phyloP scores from a whole-genome alignment of 1,140 invertebrate species.

The Drosophila varians region DNA sequence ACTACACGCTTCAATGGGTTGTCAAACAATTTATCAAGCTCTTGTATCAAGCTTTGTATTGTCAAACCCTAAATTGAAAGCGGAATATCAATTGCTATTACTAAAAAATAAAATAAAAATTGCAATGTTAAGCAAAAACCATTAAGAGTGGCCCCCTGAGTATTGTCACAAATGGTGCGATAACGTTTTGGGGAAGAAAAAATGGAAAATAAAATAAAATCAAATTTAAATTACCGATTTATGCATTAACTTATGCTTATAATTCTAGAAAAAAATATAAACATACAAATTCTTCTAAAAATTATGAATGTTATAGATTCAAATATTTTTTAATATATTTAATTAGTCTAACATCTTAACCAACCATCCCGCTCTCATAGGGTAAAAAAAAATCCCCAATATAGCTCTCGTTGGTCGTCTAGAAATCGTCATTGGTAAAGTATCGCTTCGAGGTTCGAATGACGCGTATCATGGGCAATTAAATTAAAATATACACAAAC shows the following conservation, averaged over 20 bases:
- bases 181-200: conserved; percentile 25
- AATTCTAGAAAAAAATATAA: too few relatives aligned
- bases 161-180: conserved; percentile 6
- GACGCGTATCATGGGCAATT: conserved; percentile 81
- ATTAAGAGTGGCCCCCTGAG: conserved; percentile 45
- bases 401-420: conserved; percentile 32
- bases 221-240: too few relatives aligned
- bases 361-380: not conserved
- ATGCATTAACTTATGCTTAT: not conserved
- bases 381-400: conserved; percentile 11
- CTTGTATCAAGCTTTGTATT: conserved; percentile 9
- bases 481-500: conserved; percentile 71
- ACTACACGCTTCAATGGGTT: conserved; percentile 43
- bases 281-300: too few relatives aligned
- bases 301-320: too few relatives aligned
- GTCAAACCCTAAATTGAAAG: conserved; percentile 29
- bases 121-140: conserved; percentile 44
- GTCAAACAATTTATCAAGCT: conserved; percentile 47
- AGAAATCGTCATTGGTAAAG: conserved; percentile 52
- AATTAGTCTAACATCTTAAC: not conserved
- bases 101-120: conserved; percentile 2
- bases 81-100: conserved; percentile 18
- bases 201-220: not conserved
- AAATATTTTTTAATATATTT: too few relatives aligned
- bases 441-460: conserved; percentile 72